Conservation (phyloP, 2,888 invertebrate genomes). For the Andricus curvator region DNA sequence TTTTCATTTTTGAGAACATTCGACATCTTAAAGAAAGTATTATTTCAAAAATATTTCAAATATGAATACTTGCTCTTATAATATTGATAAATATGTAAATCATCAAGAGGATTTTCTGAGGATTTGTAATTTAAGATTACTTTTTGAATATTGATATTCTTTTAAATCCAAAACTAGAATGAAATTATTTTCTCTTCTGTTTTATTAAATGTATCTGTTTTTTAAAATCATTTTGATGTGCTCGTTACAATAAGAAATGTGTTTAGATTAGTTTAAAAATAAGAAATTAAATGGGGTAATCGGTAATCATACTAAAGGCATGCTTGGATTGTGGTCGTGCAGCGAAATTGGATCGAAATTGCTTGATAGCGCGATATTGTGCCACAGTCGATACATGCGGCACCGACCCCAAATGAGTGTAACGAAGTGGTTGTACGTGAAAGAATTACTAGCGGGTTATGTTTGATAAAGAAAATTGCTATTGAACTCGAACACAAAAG, state of each 20-base stretch:
- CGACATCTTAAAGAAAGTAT: no score
- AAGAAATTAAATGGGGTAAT: constrained; percentile 24
- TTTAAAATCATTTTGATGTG: not conserved
- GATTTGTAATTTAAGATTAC: no score
- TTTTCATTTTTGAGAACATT: no score
- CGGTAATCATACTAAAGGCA: constrained; percentile 32
- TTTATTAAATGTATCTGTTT: no score
- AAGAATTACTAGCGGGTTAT: constrained; percentile 19
- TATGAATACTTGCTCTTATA: no score
- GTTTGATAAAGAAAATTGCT: constrained; percentile 30
- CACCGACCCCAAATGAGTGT: constrained; percentile 24
- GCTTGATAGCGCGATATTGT: constrained; percentile 38
- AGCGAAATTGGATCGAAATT: constrained; percentile 35
- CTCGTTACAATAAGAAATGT: not conserved
- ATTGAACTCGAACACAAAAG: constrained; percentile 3
- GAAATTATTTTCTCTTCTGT: no score
- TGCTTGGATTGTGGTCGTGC: constrained; percentile 26
- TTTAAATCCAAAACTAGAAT: no score
- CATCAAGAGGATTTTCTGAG: no score
- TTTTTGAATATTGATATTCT: no score
- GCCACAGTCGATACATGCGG: constrained; percentile 21
- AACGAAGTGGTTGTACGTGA: constrained; percentile 38
- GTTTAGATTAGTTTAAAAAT: not conserved
- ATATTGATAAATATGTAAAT: no score
- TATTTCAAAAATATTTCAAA: no score